A percentile compares a stretch with the other conserved stretches of the same genome.
Evolutionary conservation across 2,797 vertebrate genomes (phyloP).

Genomic region (Melanotaenia trifasciata): DNA sequence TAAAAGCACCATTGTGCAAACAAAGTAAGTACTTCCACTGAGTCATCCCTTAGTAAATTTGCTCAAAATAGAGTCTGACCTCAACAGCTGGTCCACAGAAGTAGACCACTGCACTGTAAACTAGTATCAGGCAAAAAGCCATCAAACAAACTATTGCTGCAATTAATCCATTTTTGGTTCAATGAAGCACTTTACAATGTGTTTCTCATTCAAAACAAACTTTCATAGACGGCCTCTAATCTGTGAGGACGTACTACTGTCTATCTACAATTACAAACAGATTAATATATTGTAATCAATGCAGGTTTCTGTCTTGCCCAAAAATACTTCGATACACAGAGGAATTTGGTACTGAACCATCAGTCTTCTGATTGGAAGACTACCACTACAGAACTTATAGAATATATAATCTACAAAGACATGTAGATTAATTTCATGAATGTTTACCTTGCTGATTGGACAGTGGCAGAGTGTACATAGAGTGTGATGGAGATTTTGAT

Average conservation of each 20-base stretch:
- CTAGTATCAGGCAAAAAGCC: not conserved
- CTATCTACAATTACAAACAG: not conserved
- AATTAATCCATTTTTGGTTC: not conserved
- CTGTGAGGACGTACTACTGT: not conserved
- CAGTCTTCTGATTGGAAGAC: not conserved
- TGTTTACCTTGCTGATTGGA: slow-evolving; percentile 93
- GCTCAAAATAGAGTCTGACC: slow-evolving; percentile 67
- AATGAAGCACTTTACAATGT: not conserved
- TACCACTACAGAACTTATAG: not conserved
- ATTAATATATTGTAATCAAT: not conserved
- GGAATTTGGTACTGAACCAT: not conserved
- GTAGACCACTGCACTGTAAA: slow-evolving; percentile 23
- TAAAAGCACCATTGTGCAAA: slow-evolving; percentile 65
- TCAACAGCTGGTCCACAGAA: slow-evolving; percentile 44
- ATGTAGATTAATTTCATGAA: not conserved
- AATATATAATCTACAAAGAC: not conserved
- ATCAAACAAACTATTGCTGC: not conserved
- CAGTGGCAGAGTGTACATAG: slow-evolving; percentile 91
- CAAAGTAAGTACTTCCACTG: slow-evolving; percentile 57
- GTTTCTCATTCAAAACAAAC: not conserved
- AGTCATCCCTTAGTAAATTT: slow-evolving; percentile 57
- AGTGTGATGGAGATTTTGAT: slow-evolving; percentile 81
- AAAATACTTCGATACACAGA: not conserved
- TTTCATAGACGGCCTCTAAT: no score
- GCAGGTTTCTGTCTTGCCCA: not conserved